Conservation (phyloP, 2,888 invertebrate genomes). For the Phalera bucephala region DNA sequence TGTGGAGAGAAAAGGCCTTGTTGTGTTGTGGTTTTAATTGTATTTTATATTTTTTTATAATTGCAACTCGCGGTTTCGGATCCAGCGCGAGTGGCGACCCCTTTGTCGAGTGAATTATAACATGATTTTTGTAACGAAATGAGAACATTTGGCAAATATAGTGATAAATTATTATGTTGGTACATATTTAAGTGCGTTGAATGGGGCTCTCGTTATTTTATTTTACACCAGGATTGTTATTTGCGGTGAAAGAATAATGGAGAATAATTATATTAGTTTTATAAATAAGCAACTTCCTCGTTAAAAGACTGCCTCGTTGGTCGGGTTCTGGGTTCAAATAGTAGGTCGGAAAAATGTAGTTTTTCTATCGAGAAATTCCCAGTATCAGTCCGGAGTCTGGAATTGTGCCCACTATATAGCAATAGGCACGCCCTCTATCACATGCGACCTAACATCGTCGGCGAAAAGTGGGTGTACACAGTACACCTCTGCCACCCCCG, state of each 20-base stretch:
- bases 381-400: too few relatives aligned
- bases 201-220: constrained; percentile 2
- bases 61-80: constrained; percentile 21
- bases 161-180: constrained; percentile 12
- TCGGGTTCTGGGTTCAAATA: too few relatives aligned
- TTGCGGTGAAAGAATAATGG: neutral
- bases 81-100: constrained; percentile 9
- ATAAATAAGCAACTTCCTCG: too few relatives aligned
- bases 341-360: too few relatives aligned
- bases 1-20: constrained; percentile 34
- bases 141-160: constrained; percentile 36
- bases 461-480: too few relatives aligned
- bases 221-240: constrained; percentile 3
- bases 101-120: constrained; percentile 47
- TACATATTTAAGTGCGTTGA: constrained; percentile 7
- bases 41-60: constrained; percentile 34
- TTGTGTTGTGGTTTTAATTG: constrained; percentile 63
- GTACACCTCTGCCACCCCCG: too few relatives aligned
- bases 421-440: too few relatives aligned
- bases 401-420: too few relatives aligned
- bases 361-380: too few relatives aligned
- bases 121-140: constrained; percentile 41
- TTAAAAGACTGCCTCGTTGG: too few relatives aligned
- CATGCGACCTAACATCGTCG: too few relatives aligned
- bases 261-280: too few relatives aligned